These are phyloP conservation scores for Anthrax anthrax DNA, from an alignment of 2,888 invertebrate species.

Conservation along the genomic window DNA sequence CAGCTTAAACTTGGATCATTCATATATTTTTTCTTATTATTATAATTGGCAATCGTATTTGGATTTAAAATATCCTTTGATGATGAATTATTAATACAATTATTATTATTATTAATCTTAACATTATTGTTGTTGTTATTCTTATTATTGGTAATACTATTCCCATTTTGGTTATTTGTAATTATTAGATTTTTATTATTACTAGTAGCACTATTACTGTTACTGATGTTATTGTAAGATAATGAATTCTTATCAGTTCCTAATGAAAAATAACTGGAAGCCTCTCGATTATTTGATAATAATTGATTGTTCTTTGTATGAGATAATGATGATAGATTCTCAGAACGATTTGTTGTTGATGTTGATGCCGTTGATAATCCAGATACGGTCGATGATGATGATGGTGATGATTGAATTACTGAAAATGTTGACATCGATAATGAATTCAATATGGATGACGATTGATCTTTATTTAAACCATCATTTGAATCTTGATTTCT, in stretches of 20 bases:
- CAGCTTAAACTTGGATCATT: slow-evolving; percentile 21
- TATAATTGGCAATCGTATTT: neutral
- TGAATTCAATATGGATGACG: neutral
- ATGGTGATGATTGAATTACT: slow-evolving; percentile 1
- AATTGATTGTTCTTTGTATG: too few species aligned
- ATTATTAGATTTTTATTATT: neutral
- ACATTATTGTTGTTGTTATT: neutral
- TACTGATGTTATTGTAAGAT: neutral
- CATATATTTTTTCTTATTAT: neutral
- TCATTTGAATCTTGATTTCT: neutral
- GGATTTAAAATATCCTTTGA: neutral
- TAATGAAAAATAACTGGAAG: slow-evolving; percentile 4
- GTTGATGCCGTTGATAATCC: slow-evolving; percentile 1
- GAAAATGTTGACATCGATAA: slow-evolving; percentile 2
- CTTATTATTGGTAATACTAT: neutral
- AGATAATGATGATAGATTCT: too few species aligned
- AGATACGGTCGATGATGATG: slow-evolving; percentile 3
- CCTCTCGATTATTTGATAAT: neutral
- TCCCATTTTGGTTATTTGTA: neutral
- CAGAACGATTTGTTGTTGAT: neutral
- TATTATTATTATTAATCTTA: neutral
- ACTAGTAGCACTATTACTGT: neutral
- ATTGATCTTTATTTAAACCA: neutral
- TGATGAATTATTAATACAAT: neutral
- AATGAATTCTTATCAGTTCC: neutral